Percentiles rank a stretch among this genome's conserved stretches.
phyloP scores from a whole-genome alignment of 2,797 vertebrate species.

The Acestrorhynchus altus region DNA sequence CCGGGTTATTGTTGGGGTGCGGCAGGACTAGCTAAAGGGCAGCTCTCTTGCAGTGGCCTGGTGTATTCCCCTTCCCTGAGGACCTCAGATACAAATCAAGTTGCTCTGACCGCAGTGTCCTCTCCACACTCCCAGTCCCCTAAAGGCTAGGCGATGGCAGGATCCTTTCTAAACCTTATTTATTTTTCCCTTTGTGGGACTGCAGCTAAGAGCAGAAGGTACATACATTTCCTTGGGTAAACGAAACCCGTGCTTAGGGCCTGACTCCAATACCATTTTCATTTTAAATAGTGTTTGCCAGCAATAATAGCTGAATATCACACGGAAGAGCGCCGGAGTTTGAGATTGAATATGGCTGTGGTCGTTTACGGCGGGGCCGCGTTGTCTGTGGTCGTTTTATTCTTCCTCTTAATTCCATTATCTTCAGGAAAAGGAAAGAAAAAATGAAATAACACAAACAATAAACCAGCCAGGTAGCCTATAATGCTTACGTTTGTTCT shows the following conservation, averaged over 20 bases:
- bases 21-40: conserved; percentile 73
- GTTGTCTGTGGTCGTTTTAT: conserved; percentile 8
- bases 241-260: conserved; percentile 62
- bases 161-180: conserved; percentile 73
- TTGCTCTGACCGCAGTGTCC: conserved; percentile 81
- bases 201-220: conserved; percentile 70
- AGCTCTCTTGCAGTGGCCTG: conserved; percentile 75
- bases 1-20: conserved; percentile 77
- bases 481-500: too few relatives aligned
- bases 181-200: conserved; percentile 73
- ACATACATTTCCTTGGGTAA: conserved; percentile 78
- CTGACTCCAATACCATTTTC: conserved; percentile 66
- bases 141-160: conserved; percentile 71
- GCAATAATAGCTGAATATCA: conserved; percentile 67
- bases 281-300: conserved; percentile 75
- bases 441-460: too few relatives aligned
- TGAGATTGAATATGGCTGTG: conserved; percentile 45
- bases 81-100: conserved; percentile 81
- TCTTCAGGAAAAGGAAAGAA: conserved; percentile 15
- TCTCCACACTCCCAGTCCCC: conserved; percentile 74
- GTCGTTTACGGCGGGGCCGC: conserved; percentile 13
- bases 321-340: conserved; percentile 47
- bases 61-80: conserved; percentile 74
- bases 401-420: not conserved
- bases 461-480: too few relatives aligned